Evolutionary conservation across 2,113 vertebrate species (phyloP), one percentile per base, ranked within the genome.

Genomic region (Rhizomys pruinosus): DNA sequence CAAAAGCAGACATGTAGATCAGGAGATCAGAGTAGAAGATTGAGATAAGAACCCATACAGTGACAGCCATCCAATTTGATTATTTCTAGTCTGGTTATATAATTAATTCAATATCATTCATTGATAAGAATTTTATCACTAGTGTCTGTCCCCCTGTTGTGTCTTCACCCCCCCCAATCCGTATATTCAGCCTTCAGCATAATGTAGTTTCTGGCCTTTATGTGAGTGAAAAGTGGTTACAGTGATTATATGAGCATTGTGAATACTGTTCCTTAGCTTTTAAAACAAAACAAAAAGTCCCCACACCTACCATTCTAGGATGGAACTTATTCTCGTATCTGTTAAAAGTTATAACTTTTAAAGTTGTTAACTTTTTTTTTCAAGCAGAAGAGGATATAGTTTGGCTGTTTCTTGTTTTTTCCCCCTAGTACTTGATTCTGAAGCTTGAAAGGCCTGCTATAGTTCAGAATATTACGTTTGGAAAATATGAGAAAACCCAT

Each of bases 401-500:
- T 96, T 80, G 94, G 90, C 61, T 97, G 11, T 93, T 79, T 72
- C 44, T 89, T 96, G 94, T 68, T 57, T 66, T 55, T 32, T 39
- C 42, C 89, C 80, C 52, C 3, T 97, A 99, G 99, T 99, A 99
- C 97, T 98, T 99, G 98, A 99, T 99, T 97, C 97, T 99, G 97
- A 99, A 99, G 96, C 98, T 99, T 96, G 99, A 99, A 98, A 98
- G 99, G 97, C 99, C 99, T 86, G 99, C 99, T 11, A 99, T 99
- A 87, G 99, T 99, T 95, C 99, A 99, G 97, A 99, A 99, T 97
- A 99, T 99, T 96, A 99, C 99, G 1, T 99, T 99, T 96, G 99
- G 99, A 93, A 99, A 99, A 97, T 99, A 99, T 9, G 99, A 99
- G 97, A 99, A 99, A 98, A 99, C 99, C 0, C 99, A 99, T 7